Conservation (phyloP, 2,888 invertebrate genomes). For the Lepidochrysops patricia region DNA sequence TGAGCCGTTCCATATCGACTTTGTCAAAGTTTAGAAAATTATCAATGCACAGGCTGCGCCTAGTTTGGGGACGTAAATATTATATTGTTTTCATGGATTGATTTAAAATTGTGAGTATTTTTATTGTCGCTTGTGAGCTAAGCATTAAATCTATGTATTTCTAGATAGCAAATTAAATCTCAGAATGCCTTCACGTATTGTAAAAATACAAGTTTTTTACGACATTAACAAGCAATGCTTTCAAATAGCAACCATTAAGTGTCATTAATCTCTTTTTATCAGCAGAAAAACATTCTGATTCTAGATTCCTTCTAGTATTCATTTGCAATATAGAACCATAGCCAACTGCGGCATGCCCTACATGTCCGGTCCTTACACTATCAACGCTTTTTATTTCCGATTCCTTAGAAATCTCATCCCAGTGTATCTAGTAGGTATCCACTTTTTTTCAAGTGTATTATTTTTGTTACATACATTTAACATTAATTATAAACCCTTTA, state of each 20-base stretch:
- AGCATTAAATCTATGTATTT: neutral
- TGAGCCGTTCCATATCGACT: neutral
- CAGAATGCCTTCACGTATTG: neutral
- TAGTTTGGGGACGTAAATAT: too few species aligned
- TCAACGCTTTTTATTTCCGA: neutral
- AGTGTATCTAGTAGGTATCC: neutral
- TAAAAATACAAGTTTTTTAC: neutral
- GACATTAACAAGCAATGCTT: conserved; percentile 1
- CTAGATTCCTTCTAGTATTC: conserved; percentile 6
- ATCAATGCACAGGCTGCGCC: too few species aligned
- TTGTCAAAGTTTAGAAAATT: neutral
- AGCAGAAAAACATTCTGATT: neutral
- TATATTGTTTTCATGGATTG: neutral
- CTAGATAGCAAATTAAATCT: neutral
- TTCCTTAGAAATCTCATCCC: neutral
- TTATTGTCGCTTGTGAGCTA: neutral
- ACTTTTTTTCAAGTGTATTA: neutral
- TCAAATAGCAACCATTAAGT: conserved; percentile 7
- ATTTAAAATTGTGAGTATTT: neutral
- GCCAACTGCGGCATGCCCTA: neutral
- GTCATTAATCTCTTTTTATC: conserved; percentile 9
- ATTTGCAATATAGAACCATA: conserved; percentile 11
- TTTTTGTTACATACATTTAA: too few species aligned
- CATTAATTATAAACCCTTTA: too few species aligned
- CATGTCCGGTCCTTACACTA: neutral